Percentiles rank a stretch among this genome's conserved stretches.
Evolutionary conservation across 2,888 invertebrate species (phyloP).

Genomic region (Watsonalla binaria): DNA sequence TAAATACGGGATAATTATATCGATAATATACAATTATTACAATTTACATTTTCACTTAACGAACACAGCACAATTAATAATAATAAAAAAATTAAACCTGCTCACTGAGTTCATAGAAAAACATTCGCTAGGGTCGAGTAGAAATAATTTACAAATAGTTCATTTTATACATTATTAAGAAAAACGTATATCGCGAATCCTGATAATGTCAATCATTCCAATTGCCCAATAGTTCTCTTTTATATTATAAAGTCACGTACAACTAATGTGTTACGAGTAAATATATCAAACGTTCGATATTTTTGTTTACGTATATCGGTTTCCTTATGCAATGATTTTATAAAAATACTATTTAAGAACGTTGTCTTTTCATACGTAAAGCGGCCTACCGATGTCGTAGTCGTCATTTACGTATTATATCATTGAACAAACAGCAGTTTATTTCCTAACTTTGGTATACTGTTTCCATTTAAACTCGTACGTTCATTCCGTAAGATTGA

Average conservation of each 20-base stretch:
- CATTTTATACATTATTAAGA: constrained; percentile 55
- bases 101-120: constrained; percentile 64
- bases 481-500: constrained; percentile 54
- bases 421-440: constrained; percentile 57
- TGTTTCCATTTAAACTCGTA: constrained; percentile 59
- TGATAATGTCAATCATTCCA: constrained; percentile 51
- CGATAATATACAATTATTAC: constrained; percentile 76
- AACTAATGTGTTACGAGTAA: constrained; percentile 70
- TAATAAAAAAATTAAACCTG: constrained; percentile 58
- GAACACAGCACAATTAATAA: constrained; percentile 74
- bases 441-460: constrained; percentile 79
- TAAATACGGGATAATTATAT: constrained; percentile 69
- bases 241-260: constrained; percentile 52
- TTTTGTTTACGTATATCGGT: constrained; percentile 73
- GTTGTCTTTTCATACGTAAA: constrained; percentile 28
- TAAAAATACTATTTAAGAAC: constrained; percentile 71
- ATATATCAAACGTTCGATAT: constrained; percentile 65
- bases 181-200: constrained; percentile 74
- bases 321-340: constrained; percentile 75
- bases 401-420: constrained; percentile 17
- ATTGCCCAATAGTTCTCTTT: constrained; percentile 42
- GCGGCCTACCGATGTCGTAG: constrained; percentile 7
- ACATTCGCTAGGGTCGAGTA: constrained; percentile 69
- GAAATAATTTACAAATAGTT: constrained; percentile 73
- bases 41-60: constrained; percentile 74